Evolutionary conservation across 2,113 vertebrate genomes (phyloP).

Genomic region (Narcine bancroftii): DNA sequence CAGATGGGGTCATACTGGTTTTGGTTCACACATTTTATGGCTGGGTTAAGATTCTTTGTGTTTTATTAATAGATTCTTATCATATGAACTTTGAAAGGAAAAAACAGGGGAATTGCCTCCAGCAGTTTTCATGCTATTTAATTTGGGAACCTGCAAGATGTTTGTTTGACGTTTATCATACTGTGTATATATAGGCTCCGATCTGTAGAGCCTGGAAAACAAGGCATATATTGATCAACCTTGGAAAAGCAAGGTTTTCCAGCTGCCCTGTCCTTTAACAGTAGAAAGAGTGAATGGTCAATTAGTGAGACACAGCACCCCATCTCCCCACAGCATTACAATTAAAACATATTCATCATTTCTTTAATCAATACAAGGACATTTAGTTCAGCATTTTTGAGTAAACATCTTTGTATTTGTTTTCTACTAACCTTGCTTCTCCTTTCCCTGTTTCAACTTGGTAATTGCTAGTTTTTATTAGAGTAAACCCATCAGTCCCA

Average conservation of each 20-base stretch:
- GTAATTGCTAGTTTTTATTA: too few relatives aligned
- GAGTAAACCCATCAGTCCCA: too few relatives aligned
- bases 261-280: background rate
- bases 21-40: background rate
- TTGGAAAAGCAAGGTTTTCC: too few relatives aligned
- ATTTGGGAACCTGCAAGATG: background rate
- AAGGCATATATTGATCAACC: background rate
- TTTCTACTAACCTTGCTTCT: too few relatives aligned
- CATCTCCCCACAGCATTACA: background rate
- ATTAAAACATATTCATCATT: background rate
- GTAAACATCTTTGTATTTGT: too few relatives aligned
- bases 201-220: background rate
- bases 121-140: background rate
- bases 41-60: background rate
- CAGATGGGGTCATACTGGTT: too few relatives aligned
- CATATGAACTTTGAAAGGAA: conserved; percentile 12
- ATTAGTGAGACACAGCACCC: background rate
- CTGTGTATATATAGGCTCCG: background rate
- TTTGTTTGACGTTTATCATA: background rate
- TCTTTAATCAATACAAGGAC: too few relatives aligned
- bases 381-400: too few relatives aligned
- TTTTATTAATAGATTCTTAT: conserved; percentile 34
- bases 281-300: background rate
- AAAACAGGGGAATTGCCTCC: background rate
- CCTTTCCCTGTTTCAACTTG: too few relatives aligned